A percentile compares a stretch with the other conserved stretches of the same genome.
Conservation (phyloP, 2,888 invertebrate genomes). For the Aspidiotus destructor region DNA sequence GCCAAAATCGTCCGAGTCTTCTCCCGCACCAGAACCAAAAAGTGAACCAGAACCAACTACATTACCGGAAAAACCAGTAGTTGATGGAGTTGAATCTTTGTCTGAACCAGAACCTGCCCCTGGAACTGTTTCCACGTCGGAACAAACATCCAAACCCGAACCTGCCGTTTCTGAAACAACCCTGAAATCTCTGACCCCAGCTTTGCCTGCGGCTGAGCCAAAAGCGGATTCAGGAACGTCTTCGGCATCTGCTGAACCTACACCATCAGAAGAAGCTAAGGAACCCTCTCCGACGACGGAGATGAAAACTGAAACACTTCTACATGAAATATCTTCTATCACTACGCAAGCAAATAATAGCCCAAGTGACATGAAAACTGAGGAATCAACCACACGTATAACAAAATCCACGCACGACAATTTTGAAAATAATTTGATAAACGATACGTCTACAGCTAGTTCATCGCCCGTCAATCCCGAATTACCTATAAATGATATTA, state of each 20-base stretch:
- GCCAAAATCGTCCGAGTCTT: constrained; percentile 38
- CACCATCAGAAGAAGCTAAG: no score
- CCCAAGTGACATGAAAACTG: no score
- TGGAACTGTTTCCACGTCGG: constrained; percentile 36
- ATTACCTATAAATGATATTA: no score
- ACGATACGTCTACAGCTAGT: constrained; percentile 20
- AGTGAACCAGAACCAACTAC: constrained; percentile 27
- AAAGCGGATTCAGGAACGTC: background rate
- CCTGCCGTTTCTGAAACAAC: constrained; percentile 11
- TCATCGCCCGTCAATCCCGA: background rate
- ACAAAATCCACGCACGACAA: no score
- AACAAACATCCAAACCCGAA: constrained; percentile 37
- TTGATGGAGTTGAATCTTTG: constrained; percentile 39
- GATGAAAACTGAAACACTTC: no score
- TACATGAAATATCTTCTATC: no score
- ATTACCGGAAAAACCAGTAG: constrained; percentile 37
- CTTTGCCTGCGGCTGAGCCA: background rate
- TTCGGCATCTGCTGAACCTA: no score
- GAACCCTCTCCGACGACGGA: no score
- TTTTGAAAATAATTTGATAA: no score
- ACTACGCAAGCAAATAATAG: no score
- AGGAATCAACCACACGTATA: no score
- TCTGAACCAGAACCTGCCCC: constrained; percentile 38
- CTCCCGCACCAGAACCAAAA: constrained; percentile 34
- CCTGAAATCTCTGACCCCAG: no score